Evolutionary conservation across 1,140 invertebrate species (phyloP), one percentile per base, ranked within the genome.

Genomic region (Protaetia brevitarsis): DNA sequence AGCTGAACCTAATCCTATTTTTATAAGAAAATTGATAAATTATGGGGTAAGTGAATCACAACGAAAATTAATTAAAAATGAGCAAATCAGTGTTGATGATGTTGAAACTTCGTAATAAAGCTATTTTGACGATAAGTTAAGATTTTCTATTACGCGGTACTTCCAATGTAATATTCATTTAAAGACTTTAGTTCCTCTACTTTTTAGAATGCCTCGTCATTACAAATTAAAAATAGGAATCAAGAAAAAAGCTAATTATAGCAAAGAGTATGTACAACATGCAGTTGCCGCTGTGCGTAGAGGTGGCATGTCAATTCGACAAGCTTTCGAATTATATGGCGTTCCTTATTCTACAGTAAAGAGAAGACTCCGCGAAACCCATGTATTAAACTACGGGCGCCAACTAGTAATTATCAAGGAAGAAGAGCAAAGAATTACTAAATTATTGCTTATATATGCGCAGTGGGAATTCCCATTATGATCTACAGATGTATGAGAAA

Each of bases 401-500:
- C 16, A 51, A 51, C 41, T 19, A 8, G 41, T 51, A 8, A 10
- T 51, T 5, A 51, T n/a, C 19, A 19, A 51, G 7, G n/a, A n/a
- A 7, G 7, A 34, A 34, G 31, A 34, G n/a, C 7, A 34, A 34
- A 7, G 31, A 7, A 34, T 34, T 34, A 56, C 6, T 10, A 56
- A 56, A 7, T 56, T 19, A 21, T 37, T 66, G 8, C 30, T 21
- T 37, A 61, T 27, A 28, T 66, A 61, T 41, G 65, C 41, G 7
- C 13, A 67, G 19, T 65, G 68, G 57, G 37, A 13, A 37, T 71
- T 69, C 63, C 68, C 69, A 34, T 60, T 72, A 16, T 45, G 27
- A 65, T 8, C 41, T 23, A 58, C 23, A n/a, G n/a, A n/a, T n/a
- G n/a, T n/a, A n/a, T n/a, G n/a, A n/a, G n/a, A n/a, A n/a, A n/a